Percentiles rank a stretch among this genome's conserved stretches.
Conservation (phyloP, 1,140 invertebrate species). For the Philotrypesis tridentata region DNA sequence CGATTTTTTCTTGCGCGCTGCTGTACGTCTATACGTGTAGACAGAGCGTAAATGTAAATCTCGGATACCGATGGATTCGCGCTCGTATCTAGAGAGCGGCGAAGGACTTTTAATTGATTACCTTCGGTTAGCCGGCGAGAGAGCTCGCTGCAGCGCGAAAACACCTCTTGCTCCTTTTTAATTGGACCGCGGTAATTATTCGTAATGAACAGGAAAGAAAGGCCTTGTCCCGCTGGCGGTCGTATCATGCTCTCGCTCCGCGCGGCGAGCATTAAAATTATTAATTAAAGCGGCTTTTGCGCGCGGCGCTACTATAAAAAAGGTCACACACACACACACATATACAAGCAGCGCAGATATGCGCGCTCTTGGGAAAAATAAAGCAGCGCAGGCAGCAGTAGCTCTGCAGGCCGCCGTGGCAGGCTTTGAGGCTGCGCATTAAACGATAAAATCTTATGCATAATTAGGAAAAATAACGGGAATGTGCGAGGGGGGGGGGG, state of each 20-base stretch:
- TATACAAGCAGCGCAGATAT: background rate
- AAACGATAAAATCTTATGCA: slow-evolving; percentile 35
- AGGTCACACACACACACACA: background rate
- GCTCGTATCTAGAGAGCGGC: no score
- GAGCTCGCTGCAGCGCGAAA: background rate
- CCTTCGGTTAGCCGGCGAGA: background rate
- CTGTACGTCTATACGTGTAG: no score
- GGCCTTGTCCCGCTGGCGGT: no score
- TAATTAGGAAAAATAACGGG: slow-evolving; percentile 10
- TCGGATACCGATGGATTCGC: no score
- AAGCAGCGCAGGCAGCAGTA: no score
- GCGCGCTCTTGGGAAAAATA: background rate
- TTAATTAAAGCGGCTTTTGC: slow-evolving; percentile 31
- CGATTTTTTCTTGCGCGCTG: no score
- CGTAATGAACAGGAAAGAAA: background rate
- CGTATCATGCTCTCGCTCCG: background rate
- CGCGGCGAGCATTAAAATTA: slow-evolving; percentile 20
- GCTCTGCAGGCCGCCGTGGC: no score
- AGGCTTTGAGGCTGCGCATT: background rate
- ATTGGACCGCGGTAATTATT: background rate
- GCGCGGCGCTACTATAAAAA: background rate
- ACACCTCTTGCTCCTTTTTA: background rate
- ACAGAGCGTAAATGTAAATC: no score
- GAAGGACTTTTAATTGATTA: background rate
- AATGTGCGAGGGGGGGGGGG: no score